Evolutionary conservation across 2,888 invertebrate species (phyloP), one percentile per base, ranked within the genome.

Genomic region (Lasioglossum oenotherae): DNA sequence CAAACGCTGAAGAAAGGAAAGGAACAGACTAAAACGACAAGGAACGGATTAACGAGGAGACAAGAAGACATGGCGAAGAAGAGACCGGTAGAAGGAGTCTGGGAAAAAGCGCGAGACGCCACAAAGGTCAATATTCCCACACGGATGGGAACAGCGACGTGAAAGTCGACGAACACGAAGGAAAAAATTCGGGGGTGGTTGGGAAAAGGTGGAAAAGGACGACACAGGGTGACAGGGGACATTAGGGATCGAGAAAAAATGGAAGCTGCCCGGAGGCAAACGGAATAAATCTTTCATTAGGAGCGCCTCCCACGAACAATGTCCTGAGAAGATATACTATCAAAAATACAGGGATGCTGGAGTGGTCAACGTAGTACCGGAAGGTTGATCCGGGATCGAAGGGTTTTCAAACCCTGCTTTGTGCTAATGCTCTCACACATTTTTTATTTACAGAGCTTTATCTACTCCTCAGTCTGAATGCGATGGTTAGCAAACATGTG

Each of bases 271-370:
- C 41, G 41, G 12, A 23, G 23, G 31, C 12, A 16, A 23, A 23
- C 19, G 31, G 57, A 46, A 69, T 81, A 57, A 77, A 77, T 81
- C 53, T 77, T 81, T 71, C 57, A 71, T 77, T 46, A 71, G 1
- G 23, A 57, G 8, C 44, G n/a, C 35, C 44, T 60, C 44, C 27
- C 8, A 8, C 16, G 23, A 19, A 46, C 57, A 41, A 57, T 16
- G 71, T 35, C 16, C n/a, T 6, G 57, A 35, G 4, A 46, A 19
- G 19, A 19, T 57, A 44, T 41, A 41, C 19, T 71, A 71, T 46
- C 31, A 80, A 57, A 80, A 76, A 80, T 80, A 53, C 49, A 69
- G 3, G 53, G 27, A 5, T 19, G 12, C 16, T 35, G 27, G 31
- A 74, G 35, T 27, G 41, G 31, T 14, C 53, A 16, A 23, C 4